Evolutionary conservation across 1,140 invertebrate genomes (phyloP), one percentile per base, ranked within the genome.

Genomic region (Macrostomum lignano): DNA sequence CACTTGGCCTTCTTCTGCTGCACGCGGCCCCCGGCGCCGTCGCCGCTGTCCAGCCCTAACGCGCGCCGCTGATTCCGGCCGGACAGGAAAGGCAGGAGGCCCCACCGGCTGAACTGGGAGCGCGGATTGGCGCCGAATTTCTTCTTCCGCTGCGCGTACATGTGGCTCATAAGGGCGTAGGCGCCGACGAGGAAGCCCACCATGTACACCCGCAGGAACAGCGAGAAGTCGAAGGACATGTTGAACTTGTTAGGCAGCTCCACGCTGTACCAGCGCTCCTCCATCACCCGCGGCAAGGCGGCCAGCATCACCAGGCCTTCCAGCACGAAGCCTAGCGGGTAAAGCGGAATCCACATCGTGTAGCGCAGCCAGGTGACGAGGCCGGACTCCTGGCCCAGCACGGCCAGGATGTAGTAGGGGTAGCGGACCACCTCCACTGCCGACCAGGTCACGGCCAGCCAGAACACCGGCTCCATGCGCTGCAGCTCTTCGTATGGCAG

Each of bases 341-440:
- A 88, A 0, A 88, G 58, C 0, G 73, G 68, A 36, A 88, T 79
- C 81, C 81, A 91, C 21, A 79, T 64, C 0, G 74, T 74, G 46
- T 88, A 88, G 17, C 81, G 64, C 1, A 86, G 52, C 81, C 79
- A 88, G 0, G 75, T 84, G n/a, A 88, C 48, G 11, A 76, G 44
- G 22, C 65, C 62, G 31, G 74, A 62, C 38, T 78, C 65, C 19
- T 66, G 63, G 21, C 74, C 69, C 36, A 76, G 65, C 3, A 78
- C 51, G 47, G 74, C 68, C 0, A 69, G 62, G 47, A 86, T 71
- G 50, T 88, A 88, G 52, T 72, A 88, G 10, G 78, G 77, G 62
- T 88, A 88, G 72, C 72, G 67, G 24, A 81, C 60, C 13, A 82
- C 44, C 61, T 88, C 79, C 17, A 77, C 65, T 1, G 63, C 39